A percentile compares a stretch with the other conserved stretches of the same genome.
Evolutionary conservation across 2,888 invertebrate species (phyloP).

Genomic region (Phalangium opilio): DNA sequence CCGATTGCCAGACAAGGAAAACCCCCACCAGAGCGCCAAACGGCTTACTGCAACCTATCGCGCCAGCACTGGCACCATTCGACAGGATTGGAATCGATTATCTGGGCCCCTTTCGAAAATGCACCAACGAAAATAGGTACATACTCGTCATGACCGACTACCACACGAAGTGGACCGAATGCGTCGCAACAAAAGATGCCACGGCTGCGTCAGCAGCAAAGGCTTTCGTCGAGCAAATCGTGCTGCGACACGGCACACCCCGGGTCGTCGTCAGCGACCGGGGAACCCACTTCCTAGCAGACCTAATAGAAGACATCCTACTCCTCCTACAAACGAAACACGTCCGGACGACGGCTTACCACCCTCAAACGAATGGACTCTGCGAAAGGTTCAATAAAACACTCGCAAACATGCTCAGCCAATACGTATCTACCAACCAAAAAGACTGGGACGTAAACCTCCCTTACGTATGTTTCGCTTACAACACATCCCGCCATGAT

Average conservation of each 20-base stretch:
- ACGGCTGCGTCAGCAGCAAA: constrained; percentile 12
- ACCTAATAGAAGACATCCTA: not conserved
- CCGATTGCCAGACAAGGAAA: constrained; percentile 6
- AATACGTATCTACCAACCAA: constrained; percentile 14
- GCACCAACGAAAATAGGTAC: constrained; percentile 12
- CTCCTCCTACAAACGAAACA: constrained; percentile 7
- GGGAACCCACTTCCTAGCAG: constrained; percentile 1
- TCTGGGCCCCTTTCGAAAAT: constrained; percentile 12
- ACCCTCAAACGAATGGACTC: constrained; percentile 19
- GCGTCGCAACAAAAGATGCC: constrained; percentile 12
- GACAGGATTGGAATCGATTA: constrained; percentile 12
- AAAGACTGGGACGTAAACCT: constrained; percentile 19
- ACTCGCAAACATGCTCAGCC: constrained; percentile 17
- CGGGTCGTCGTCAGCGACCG: constrained; percentile 16
- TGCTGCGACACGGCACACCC: constrained; percentile 15
- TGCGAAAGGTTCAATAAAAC: constrained; percentile 20
- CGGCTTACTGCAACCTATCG: constrained; percentile 1
- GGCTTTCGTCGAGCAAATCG: constrained; percentile 15
- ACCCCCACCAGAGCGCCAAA: not conserved
- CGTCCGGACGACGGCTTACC: constrained; percentile 15
- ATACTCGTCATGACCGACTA: constrained; percentile 16
- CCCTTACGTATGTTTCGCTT: constrained; percentile 12
- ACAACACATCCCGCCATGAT: constrained; percentile 15
- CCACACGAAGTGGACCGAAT: constrained; percentile 15
- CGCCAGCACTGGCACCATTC: not conserved